A percentile compares a stretch with the other conserved stretches of the same genome.
phyloP scores from a whole-genome alignment of 2,113 vertebrate species.

The Eptesicus fuscus region DNA sequence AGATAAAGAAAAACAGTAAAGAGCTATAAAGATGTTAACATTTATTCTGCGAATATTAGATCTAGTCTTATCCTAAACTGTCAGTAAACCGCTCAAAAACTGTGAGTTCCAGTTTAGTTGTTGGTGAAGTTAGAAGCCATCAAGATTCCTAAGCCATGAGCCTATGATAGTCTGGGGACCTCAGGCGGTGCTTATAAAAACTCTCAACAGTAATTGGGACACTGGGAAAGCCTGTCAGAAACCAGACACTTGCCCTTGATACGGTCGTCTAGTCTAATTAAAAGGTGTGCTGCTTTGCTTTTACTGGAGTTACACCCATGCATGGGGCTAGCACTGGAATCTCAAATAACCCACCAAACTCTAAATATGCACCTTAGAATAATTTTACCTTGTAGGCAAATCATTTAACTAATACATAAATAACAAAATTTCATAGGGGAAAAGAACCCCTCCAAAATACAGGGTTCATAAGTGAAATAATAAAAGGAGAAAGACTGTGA shows the following conservation, averaged over 20 bases:
- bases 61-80: neutral
- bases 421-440: neutral
- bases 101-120: neutral
- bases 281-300: neutral
- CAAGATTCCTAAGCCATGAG: neutral
- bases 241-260: neutral
- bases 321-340: neutral
- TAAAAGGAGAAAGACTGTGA: neutral
- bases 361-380: neutral
- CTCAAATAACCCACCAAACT: neutral
- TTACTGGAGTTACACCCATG: neutral
- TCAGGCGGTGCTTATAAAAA: neutral
- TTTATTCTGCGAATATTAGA: neutral
- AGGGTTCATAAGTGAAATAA: neutral
- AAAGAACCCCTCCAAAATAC: neutral
- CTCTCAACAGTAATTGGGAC: neutral
- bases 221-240: neutral
- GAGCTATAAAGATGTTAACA: neutral
- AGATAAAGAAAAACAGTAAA: neutral
- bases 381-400: slow-evolving; percentile 11
- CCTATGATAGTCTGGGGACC: neutral
- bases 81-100: neutral
- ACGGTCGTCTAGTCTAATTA: neutral
- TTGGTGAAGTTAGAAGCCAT: neutral
- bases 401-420: neutral